Percentiles rank a stretch among this genome's conserved stretches.
These are phyloP conservation scores for Belonocnema kinseyi DNA, from an alignment of 1,140 invertebrate genomes.

Conservation along the genomic window DNA sequence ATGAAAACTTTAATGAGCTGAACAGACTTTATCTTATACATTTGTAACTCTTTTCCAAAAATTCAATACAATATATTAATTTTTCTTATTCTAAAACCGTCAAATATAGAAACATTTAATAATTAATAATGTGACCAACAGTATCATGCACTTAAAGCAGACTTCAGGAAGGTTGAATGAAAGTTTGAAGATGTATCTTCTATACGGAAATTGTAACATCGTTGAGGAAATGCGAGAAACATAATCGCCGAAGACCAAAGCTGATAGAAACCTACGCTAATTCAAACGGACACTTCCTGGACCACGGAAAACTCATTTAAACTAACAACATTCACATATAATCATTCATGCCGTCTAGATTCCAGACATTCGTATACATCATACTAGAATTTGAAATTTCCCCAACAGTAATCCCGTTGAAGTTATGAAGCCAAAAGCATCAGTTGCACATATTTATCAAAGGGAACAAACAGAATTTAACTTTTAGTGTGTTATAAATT, in stretches of 20 bases:
- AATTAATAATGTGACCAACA: too few relatives aligned
- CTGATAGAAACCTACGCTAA: not conserved
- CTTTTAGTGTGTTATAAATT: too few relatives aligned
- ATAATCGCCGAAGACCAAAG: not conserved
- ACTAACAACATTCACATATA: conserved; percentile 20
- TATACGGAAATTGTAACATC: not conserved
- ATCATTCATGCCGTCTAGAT: conserved; percentile 23
- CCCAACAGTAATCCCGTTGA: not conserved
- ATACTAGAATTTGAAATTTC: not conserved
- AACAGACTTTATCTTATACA: too few relatives aligned
- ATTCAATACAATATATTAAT: too few relatives aligned
- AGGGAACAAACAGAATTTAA: not conserved
- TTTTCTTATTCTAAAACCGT: too few relatives aligned
- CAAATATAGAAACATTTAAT: too few relatives aligned
- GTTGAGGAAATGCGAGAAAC: not conserved
- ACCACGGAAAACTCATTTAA: conserved; percentile 12
- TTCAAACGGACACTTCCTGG: not conserved
- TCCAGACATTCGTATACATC: not conserved
- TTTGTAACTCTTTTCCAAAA: too few relatives aligned
- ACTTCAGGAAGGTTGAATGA: too few relatives aligned
- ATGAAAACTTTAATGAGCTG: too few relatives aligned
- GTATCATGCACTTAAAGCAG: too few relatives aligned
- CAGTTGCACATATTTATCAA: not conserved
- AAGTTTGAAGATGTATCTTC: too few relatives aligned
- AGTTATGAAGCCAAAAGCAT: conserved; percentile 7